These are phyloP conservation scores for Lasioglossum malachurum DNA, from an alignment of 2,888 invertebrate species.

Conservation along the genomic window DNA sequence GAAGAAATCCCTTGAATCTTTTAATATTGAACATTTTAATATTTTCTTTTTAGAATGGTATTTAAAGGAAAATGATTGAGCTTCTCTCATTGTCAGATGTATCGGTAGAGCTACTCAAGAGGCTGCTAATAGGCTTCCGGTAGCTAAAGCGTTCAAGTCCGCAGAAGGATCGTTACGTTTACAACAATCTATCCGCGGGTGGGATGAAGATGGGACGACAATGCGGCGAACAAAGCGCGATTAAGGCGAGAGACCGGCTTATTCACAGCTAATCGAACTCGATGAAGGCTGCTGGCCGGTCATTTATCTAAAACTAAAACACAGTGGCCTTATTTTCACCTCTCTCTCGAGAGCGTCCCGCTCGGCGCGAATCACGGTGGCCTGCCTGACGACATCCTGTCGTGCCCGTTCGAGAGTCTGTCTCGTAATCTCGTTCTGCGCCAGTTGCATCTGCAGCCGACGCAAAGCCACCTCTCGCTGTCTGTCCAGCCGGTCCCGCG, in stretches of 20 bases:
- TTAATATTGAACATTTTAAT: no score
- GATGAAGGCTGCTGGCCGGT: neutral
- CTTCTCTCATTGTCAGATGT: neutral
- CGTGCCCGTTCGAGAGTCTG: conserved; percentile 87
- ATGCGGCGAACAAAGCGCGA: neutral
- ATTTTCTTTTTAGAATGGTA: no score
- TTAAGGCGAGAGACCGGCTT: neutral
- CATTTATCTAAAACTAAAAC: conserved; percentile 1
- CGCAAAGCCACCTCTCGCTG: conserved; percentile 80
- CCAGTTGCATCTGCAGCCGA: conserved; percentile 87
- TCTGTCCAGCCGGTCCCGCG: conserved; percentile 78
- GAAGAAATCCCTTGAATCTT: neutral
- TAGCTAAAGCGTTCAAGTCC: neutral
- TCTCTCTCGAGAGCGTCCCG: conserved; percentile 87
- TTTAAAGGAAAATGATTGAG: no score
- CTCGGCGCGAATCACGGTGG: conserved; percentile 87
- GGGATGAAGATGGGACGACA: neutral
- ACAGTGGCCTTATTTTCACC: conserved; percentile 78
- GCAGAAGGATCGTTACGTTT: neutral
- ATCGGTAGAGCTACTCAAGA: neutral
- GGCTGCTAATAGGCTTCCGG: neutral
- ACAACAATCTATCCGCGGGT: neutral
- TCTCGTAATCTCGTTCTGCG: conserved; percentile 87
- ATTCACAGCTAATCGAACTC: neutral
- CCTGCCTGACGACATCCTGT: conserved; percentile 87